These are phyloP conservation scores for Ypsolopha sequella DNA, from an alignment of 2,888 invertebrate species.

Conservation along the genomic window DNA sequence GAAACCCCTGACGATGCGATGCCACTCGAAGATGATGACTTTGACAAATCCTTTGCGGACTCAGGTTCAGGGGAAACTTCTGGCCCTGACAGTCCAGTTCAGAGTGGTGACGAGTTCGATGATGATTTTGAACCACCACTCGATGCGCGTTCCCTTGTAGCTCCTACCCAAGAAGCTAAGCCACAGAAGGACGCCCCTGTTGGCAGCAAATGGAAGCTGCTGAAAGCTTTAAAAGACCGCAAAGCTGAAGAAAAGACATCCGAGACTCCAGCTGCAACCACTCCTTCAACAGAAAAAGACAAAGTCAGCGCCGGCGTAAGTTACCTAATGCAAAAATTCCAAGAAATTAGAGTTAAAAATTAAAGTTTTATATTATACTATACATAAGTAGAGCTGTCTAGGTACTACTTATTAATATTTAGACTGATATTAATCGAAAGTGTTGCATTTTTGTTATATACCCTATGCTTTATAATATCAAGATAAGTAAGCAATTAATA, in stretches of 20 bases:
- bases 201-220: constrained; percentile 91
- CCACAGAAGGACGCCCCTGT: constrained; percentile 70
- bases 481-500: constrained; percentile 12
- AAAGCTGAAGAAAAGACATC: constrained; percentile 90
- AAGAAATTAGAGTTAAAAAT: constrained; percentile 76
- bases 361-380: constrained; percentile 26
- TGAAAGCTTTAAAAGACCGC: constrained; percentile 89
- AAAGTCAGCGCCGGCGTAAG: constrained; percentile 80
- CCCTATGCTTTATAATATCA: constrained; percentile 31
- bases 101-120: constrained; percentile 79
- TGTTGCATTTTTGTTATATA: constrained; percentile 18
- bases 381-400: neutral
- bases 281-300: constrained; percentile 72
- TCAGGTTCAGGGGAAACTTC: constrained; percentile 88
- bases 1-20: constrained; percentile 42
- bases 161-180: constrained; percentile 28
- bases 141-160: constrained; percentile 32
- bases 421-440: constrained; percentile 36
- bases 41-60: constrained; percentile 62
- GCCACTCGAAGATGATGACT: constrained; percentile 38
- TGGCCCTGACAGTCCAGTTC: constrained; percentile 87
- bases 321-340: constrained; percentile 74
- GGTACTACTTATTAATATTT: constrained; percentile 20
- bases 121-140: constrained; percentile 73
- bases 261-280: constrained; percentile 74